These are phyloP conservation scores for Acinonyx jubatus DNA, from an alignment of 2,113 vertebrate species.

Conservation along the genomic window DNA sequence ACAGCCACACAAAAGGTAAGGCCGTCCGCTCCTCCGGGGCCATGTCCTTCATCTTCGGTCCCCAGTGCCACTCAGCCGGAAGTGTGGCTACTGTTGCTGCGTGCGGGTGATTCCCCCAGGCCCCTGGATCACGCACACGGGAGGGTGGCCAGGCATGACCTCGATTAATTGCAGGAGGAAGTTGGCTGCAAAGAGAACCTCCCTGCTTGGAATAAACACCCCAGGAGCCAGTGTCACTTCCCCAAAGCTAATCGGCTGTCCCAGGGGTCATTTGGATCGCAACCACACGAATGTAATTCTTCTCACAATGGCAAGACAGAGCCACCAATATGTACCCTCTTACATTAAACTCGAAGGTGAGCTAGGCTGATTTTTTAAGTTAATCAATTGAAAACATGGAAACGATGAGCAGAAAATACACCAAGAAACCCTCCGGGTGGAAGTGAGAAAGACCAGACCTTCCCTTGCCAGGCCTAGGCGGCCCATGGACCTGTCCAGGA, in stretches of 20 bases:
- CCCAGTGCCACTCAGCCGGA: not conserved
- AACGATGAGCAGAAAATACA: not conserved
- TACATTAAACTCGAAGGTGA: not conserved
- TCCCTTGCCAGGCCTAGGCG: no score
- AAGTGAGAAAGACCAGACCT: not conserved
- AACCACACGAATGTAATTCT: not conserved
- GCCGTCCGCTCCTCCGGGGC: not conserved
- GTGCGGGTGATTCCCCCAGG: accelerated
- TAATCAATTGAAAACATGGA: not conserved
- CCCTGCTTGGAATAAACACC: not conserved
- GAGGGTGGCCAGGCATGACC: not conserved
- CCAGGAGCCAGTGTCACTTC: not conserved
- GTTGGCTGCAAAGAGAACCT: not conserved
- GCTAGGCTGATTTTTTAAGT: not conserved
- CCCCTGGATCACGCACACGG: accelerated
- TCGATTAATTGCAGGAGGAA: not conserved
- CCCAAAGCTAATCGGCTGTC: not conserved
- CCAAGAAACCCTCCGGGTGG: not conserved
- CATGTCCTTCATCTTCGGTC: accelerated
- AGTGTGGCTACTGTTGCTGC: accelerated
- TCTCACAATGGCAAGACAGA: not conserved
- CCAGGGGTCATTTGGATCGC: not conserved
- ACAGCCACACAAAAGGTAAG: accelerated
- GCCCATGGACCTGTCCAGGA: not conserved
- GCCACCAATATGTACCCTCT: not conserved